Evolutionary conservation across 2,888 invertebrate genomes (phyloP), one percentile per base, ranked within the genome.

Genomic region (Dicyrtoma fusca): DNA sequence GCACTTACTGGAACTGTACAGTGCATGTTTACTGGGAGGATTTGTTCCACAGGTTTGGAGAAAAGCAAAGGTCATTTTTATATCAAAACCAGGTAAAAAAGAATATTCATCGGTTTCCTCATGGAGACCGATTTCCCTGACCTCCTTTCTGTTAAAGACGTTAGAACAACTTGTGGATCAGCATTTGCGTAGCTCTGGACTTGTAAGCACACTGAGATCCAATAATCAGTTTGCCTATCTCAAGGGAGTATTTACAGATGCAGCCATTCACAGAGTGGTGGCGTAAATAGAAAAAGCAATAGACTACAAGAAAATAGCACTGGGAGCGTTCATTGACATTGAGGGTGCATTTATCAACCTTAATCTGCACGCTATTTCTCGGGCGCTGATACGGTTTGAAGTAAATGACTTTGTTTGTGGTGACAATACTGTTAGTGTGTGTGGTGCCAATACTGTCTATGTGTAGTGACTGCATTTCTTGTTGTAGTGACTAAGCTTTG

Each of bases 271-370:
- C 26, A 63, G 75, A 14, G 2, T 61, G 0, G 71, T 73, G 0
- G 21, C 6, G 44, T 68, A 47, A 13, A 25, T 34, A 5, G 11
- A 34, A 53, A 53, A 44, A 53, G 34, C 64, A 1, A 47, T 79
- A 5, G 11, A 19, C 1, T 14, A 34, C 5, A 72, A 75, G 13
- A 74, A 80, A 69, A 57, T 72, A 10, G 51, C 62, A 3, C 10
- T 81, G 14, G 75, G 68, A 0, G 75, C 74, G 0, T 80, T 81
- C 62, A 45, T 79, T 2, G 81, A 81, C 45, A 79, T 80, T 17
- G 78, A 81, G 55, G 81, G 81, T 10, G 80, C 81, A 2, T 81
- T 82, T 63, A 79, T 76, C 59, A 78, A 79, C 19, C 74, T 75
- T 17, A 42, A 0, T 17, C 64, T 0, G 75, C 77, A 1, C 42